Base-by-base conservation (phyloP, 64 coral and sea anemone genomes). In the Hydrozoanthus tunicans region DNA sequence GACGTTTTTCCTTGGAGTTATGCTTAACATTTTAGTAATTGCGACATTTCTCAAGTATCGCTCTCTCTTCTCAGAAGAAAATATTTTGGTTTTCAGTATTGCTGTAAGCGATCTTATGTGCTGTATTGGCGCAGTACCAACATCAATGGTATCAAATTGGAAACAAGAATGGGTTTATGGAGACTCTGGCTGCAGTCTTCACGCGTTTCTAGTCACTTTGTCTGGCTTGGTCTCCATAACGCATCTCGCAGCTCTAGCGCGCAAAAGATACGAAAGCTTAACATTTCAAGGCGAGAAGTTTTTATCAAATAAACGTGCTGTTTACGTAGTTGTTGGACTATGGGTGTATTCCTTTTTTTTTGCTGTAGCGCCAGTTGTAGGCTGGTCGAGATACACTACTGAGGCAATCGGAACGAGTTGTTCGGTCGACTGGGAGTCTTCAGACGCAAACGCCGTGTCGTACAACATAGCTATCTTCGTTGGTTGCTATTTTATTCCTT, bases 31-130 rank as follows among this genome's bases (percentile, higher is more conserved):
- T 74, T 60, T 82, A 13, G 80, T 92, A 14, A 83, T 80, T 13
- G 15, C 76, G 5, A 54, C 51, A 4, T 92, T 83, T 53, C 75
- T 83, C 27, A 59, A 56, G 62, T 75, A 71, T 51, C 79, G 67
- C 8, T 52, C 14, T 27, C 70, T 92, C 9, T 76, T 92, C 27
- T 43, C 81, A 13, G 32, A 52, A 76, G 17, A 80, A 9, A 92
- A 92, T 15, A 76, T 92, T 51, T 83, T 92, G 27, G 64, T 92
- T 5, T 61, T 92, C 6, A 92, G 83, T 27, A 92, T 92, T 59
- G 54, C 90, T 15, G n/a, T 82, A 13, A 62, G 90, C 1, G 80
- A 92, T 61, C 25, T 92, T 5, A 9, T 74, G 12, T 92, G 83
- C 12, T 92, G 79, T 20, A 23, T 79, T 23, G 69, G 68, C 2